Base-by-base conservation (phyloP, 2,113 vertebrate species). In the Nibea albiflora region DNA sequence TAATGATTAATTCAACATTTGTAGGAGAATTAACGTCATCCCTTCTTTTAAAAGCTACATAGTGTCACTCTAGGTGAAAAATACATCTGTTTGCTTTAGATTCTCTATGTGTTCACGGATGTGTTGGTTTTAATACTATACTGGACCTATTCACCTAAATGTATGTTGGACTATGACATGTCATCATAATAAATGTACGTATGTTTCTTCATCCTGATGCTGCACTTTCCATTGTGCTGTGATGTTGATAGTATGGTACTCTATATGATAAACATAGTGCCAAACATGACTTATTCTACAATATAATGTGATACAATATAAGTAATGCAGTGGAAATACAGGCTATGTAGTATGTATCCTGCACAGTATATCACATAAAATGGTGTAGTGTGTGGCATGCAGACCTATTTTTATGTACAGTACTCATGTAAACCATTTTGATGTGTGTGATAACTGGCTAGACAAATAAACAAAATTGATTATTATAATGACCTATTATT, bases 291-390 rank as follows among this genome's bases (percentile, higher is more conserved):
- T 56, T 72, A 69, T 1, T 46, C 35, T 42, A 12, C 60, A n/a
- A 46, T 49, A 17, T n/a, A 24, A 47, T 28, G 39, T 74, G 17
- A 10, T 49, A 31, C 17, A 70, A 16, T 62, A 62, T 69, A 35
- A 35, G 42, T 44, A 11, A 52, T 84, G 64, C 42, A 64, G 57
- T 69, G 16, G 69, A 70, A 17, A 42, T 76, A 47, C 28, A 49
- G 15, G 12, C 14, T n/a, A 50, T 50, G 42, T 31, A 67, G 54
- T 44, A 4, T 50, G 26, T 42, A 49, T 10, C 26, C 4, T 39
- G 10, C n/a, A 35, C 19, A 72, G 20, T 42, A 17, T 53, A 39
- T 60, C 28, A 46, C 28, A 65, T 50, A 49, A 24, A 72, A 20
- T 11, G 4, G 4, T 47, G 5, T 46, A 44, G 24, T 44, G 16